phyloP scores from a whole-genome alignment of 2,888 invertebrate species.

The Clepsis dumicolana region DNA sequence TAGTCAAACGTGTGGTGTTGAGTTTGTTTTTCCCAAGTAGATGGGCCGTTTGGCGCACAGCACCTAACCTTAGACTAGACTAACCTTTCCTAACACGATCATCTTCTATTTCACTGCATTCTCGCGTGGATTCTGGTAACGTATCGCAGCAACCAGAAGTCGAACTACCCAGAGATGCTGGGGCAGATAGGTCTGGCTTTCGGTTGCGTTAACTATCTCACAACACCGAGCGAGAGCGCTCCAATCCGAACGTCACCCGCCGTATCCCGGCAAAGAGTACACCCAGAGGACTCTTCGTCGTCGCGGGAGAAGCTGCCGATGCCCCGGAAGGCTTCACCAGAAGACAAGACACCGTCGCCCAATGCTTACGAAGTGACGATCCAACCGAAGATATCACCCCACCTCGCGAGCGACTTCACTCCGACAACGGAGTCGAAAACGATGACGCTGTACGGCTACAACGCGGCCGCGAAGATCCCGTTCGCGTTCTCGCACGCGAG shows the following conservation, averaged over 20 bases:
- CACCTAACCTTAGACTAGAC: constrained; percentile 50
- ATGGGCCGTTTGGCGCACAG: constrained; percentile 43
- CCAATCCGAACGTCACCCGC: constrained; percentile 56
- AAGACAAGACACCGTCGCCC: constrained; percentile 75
- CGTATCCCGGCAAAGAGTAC: constrained; percentile 73
- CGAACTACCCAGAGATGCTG: constrained; percentile 84
- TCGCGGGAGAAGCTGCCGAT: constrained; percentile 69
- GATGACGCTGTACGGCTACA: constrained; percentile 83
- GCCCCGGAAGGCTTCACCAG: constrained; percentile 70
- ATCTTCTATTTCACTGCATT: constrained; percentile 64
- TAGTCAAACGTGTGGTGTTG: constrained; percentile 76
- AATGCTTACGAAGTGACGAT: constrained; percentile 62
- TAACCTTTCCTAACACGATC: constrained; percentile 51
- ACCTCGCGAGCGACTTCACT: constrained; percentile 71
- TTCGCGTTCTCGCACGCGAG: constrained; percentile 78
- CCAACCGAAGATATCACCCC: constrained; percentile 80
- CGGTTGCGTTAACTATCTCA: constrained; percentile 83
- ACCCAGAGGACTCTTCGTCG: constrained; percentile 74
- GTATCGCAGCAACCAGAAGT: constrained; percentile 77
- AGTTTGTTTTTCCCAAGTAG: constrained; percentile 43
- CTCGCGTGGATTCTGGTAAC: constrained; percentile 51
- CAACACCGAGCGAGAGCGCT: constrained; percentile 66
- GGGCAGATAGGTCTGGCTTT: constrained; percentile 84
- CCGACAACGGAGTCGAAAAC: constrained; percentile 75
- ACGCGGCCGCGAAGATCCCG: constrained; percentile 80